Evolutionary conservation across 1,140 invertebrate species (phyloP).

Genomic region (Lordiphosa stackelbergi): DNA sequence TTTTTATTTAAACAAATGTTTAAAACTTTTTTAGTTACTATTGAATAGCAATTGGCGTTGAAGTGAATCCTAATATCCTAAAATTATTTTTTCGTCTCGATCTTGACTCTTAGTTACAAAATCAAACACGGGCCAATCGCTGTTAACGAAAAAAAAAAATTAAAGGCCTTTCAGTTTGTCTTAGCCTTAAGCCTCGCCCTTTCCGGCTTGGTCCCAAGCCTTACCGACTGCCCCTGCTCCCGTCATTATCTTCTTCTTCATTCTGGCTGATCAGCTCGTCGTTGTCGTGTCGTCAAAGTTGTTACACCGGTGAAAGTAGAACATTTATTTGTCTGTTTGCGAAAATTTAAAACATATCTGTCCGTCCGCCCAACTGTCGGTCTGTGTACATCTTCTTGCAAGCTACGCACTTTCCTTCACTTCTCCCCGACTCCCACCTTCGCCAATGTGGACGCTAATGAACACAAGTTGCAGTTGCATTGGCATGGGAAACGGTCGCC

Average conservation of each 20-base stretch:
- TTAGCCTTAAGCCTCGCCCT: too few species aligned
- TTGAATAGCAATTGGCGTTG: too few species aligned
- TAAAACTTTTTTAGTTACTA: too few species aligned
- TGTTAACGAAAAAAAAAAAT: too few species aligned
- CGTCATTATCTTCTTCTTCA: conserved; percentile 3
- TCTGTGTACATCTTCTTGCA: conserved; percentile 10
- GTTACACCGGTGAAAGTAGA: conserved; percentile 50
- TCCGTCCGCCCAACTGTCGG: conserved; percentile 11
- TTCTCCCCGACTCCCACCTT: background rate
- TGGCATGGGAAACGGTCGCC: conserved; percentile 32
- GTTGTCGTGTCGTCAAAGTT: background rate
- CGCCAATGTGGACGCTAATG: conserved; percentile 41
- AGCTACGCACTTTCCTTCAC: conserved; percentile 18
- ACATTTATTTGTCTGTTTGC: conserved; percentile 54
- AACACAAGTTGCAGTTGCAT: conserved; percentile 29
- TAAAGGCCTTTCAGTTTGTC: too few species aligned
- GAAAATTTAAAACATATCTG: conserved; percentile 38
- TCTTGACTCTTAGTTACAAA: too few species aligned
- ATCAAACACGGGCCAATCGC: too few species aligned
- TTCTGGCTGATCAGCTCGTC: background rate
- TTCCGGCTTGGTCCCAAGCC: too few species aligned
- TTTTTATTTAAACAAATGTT: too few species aligned
- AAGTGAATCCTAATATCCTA: too few species aligned
- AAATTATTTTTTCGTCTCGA: too few species aligned
- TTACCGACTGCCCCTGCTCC: too few species aligned